These are phyloP conservation scores for Triops longicaudatus DNA, from an alignment of 1,140 invertebrate species.

Conservation along the genomic window DNA sequence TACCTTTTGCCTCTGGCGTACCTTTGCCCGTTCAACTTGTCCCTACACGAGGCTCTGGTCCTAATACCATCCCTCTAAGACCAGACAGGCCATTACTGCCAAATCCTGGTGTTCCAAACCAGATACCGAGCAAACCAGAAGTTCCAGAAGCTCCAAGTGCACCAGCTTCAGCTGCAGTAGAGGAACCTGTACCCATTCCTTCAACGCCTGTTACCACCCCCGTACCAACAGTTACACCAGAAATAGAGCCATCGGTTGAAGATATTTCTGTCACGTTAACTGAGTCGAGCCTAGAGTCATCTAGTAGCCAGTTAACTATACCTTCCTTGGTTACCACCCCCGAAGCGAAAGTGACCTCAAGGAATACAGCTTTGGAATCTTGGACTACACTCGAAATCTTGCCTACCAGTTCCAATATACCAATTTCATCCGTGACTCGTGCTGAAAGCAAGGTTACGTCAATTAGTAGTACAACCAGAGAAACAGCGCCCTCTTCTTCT, in stretches of 20 bases:
- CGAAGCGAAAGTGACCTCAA: background rate
- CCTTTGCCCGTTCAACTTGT: constrained; percentile 65
- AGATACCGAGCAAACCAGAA: background rate
- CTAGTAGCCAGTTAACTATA: background rate
- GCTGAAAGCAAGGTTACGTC: background rate
- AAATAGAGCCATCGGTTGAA: background rate
- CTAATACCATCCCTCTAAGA: constrained; percentile 20
- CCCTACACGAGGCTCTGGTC: constrained; percentile 37
- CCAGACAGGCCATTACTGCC: constrained; percentile 5
- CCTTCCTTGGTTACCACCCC: background rate
- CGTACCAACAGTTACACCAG: background rate
- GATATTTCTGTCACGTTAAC: background rate
- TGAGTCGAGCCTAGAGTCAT: background rate
- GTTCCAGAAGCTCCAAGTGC: background rate
- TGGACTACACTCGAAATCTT: constrained; percentile 7
- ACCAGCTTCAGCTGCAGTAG: background rate
- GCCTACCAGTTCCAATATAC: background rate
- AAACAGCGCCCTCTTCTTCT: background rate
- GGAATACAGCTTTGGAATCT: background rate
- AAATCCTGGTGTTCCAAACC: constrained; percentile 14
- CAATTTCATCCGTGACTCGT: background rate
- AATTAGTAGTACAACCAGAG: background rate
- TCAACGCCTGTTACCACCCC: constrained; percentile 18
- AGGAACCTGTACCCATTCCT: background rate
- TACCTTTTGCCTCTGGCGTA: constrained; percentile 61